Conservation (phyloP, 2,888 invertebrate genomes). For the Aleiodes alternator region DNA sequence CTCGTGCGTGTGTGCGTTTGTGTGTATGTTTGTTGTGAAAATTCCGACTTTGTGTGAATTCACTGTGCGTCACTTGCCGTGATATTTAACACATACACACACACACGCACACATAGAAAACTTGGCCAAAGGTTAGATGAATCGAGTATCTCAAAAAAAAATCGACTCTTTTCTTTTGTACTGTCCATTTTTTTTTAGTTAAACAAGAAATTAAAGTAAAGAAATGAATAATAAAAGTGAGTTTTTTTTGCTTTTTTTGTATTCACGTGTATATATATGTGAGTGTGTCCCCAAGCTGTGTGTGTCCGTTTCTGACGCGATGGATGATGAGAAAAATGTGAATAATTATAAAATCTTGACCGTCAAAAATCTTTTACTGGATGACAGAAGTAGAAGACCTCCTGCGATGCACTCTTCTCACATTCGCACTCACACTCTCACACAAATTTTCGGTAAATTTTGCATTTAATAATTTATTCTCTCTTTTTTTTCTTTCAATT, state of each 20-base stretch:
- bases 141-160: not conserved
- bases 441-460: not conserved
- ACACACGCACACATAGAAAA: not conserved
- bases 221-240: conserved; percentile 17
- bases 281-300: not conserved
- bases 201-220: not conserved
- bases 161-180: not conserved
- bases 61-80: conserved; percentile 31
- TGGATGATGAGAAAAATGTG: not conserved
- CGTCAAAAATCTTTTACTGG: not conserved
- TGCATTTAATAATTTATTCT: not conserved
- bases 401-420: conserved; percentile 31
- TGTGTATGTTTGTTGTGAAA: not conserved
- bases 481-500: conserved; percentile 4
- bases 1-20: not conserved
- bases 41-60: conserved; percentile 9
- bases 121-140: conserved; percentile 40
- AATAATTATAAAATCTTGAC: conserved; percentile 7
- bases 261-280: conserved; percentile 7
- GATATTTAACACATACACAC: not conserved
- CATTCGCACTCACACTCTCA: conserved; percentile 27
- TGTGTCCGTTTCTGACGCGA: conserved; percentile 26
- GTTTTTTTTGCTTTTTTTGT: conserved; percentile 10
- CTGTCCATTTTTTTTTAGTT: not conserved
- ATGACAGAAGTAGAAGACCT: conserved; percentile 7